These are phyloP conservation scores for Catotricha subobsoleta DNA, from an alignment of 2,888 invertebrate species.

Conservation along the genomic window DNA sequence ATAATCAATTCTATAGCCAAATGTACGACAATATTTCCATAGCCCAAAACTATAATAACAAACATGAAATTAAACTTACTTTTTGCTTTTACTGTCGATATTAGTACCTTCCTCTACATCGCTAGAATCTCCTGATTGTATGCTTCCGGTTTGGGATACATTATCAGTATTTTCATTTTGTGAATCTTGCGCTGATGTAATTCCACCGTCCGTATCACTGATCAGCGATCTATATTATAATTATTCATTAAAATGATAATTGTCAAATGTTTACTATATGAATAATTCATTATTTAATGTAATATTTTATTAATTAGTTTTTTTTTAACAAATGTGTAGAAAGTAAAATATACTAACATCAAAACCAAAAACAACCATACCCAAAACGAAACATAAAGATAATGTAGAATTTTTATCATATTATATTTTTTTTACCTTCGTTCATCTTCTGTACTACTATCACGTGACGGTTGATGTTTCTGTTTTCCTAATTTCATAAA, in stretches of 20 bases:
- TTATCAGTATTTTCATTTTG: conserved; percentile 12
- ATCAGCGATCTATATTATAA: conserved; percentile 13
- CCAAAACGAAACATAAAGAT: too few species aligned
- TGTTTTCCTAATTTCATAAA: conserved; percentile 21
- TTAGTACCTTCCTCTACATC: conserved; percentile 18
- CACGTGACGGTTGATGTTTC: conserved; percentile 15
- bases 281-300: neutral
- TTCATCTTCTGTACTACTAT: conserved; percentile 25
- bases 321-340: neutral
- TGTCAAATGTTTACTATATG: neutral
- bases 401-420: neutral
- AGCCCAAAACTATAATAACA: too few species aligned
- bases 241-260: neutral
- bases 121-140: conserved; percentile 20
- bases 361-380: too few species aligned
- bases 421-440: conserved; percentile 16
- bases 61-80: too few species aligned
- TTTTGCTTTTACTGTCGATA: conserved; percentile 18
- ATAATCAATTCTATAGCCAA: too few species aligned
- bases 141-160: conserved; percentile 16
- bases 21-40: too few species aligned
- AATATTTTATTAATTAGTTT: neutral
- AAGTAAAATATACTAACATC: too few species aligned
- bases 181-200: conserved; percentile 14
- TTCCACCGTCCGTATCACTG: conserved; percentile 16